Conservation (phyloP, 2,888 invertebrate species). For the Amblyteles armatorius region DNA sequence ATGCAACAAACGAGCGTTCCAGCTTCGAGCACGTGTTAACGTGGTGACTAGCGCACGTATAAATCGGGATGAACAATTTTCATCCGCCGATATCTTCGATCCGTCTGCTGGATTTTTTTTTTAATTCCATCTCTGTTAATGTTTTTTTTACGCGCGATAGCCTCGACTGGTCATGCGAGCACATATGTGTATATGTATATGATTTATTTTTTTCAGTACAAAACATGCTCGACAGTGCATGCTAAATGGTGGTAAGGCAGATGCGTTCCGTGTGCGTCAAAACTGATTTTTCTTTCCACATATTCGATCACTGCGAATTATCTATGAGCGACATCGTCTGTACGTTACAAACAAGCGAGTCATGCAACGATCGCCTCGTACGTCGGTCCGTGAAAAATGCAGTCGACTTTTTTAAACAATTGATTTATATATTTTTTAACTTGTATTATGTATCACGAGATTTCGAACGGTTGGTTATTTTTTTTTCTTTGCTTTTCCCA, state of each 20-base stretch:
- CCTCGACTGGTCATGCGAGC: constrained; percentile 63
- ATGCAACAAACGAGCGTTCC: constrained; percentile 48
- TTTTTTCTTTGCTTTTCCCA: constrained; percentile 28
- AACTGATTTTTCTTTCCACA: background rate
- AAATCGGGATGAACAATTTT: constrained; percentile 26
- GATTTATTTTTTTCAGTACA: background rate
- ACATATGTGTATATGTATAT: constrained; percentile 31
- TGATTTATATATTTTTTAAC: constrained; percentile 38
- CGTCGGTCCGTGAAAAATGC: constrained; percentile 67
- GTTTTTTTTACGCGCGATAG: constrained; percentile 56
- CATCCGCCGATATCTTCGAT: constrained; percentile 25
- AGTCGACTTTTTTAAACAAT: constrained; percentile 50
- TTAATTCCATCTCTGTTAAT: constrained; percentile 15
- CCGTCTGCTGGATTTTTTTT: constrained; percentile 22
- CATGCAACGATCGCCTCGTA: constrained; percentile 77
- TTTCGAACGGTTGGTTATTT: constrained; percentile 25
- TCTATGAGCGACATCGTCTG: constrained; percentile 67
- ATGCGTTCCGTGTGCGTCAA: constrained; percentile 49
- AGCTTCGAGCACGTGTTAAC: constrained; percentile 24
- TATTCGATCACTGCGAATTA: constrained; percentile 45
- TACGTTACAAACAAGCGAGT: constrained; percentile 68
- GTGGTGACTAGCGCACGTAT: constrained; percentile 63
- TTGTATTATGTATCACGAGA: constrained; percentile 27
- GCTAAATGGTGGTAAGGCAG: constrained; percentile 52
- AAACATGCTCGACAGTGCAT: constrained; percentile 65